Evolutionary conservation across 2,888 invertebrate species (phyloP).

Genomic region (Rotaria socialis): DNA sequence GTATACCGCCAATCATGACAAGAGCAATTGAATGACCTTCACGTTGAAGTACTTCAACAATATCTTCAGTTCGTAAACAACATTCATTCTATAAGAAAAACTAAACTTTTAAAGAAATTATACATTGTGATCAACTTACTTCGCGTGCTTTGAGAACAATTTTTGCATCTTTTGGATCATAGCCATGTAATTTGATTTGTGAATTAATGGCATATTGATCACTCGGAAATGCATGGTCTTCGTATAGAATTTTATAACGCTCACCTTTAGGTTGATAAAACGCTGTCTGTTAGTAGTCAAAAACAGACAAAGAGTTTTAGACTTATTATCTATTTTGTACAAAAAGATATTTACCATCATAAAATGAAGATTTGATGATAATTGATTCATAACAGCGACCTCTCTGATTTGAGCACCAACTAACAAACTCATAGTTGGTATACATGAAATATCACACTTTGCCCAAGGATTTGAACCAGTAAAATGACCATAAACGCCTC

Average conservation of each 20-base stretch:
- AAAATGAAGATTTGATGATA: constrained; percentile 65
- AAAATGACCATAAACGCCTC: constrained; percentile 52
- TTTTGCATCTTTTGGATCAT: constrained; percentile 60
- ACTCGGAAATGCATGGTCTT: constrained; percentile 64
- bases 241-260: constrained; percentile 64
- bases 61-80: constrained; percentile 61
- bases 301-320: not conserved
- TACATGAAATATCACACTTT: constrained; percentile 58
- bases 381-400: constrained; percentile 63
- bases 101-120: not conserved
- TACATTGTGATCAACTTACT: constrained; percentile 51
- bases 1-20: constrained; percentile 63
- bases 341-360: constrained; percentile 57
- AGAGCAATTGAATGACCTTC: constrained; percentile 63
- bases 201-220: constrained; percentile 65
- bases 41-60: constrained; percentile 60
- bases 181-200: constrained; percentile 62
- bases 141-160: constrained; percentile 60
- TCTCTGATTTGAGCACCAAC: constrained; percentile 60
- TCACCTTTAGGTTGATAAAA: constrained; percentile 63
- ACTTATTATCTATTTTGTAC: no score
- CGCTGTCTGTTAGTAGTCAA: constrained; percentile 56
- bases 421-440: no score
- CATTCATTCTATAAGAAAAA: not conserved
- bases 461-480: constrained; percentile 60